phyloP scores from a whole-genome alignment of 2,113 vertebrate species.

The Malurus melanocephalus region DNA sequence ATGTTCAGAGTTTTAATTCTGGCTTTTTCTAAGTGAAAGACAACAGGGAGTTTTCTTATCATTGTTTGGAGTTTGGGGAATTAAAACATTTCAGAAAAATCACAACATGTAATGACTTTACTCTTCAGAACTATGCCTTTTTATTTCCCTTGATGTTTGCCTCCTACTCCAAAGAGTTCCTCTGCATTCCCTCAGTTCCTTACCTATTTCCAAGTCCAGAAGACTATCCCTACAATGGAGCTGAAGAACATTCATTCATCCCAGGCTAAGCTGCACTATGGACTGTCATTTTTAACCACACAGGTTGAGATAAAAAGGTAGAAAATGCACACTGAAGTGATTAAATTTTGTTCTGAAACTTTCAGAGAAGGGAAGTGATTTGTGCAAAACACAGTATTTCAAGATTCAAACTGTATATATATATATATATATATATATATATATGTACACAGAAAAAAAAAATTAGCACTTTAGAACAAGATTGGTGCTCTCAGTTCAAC shows the following conservation, averaged over 20 bases:
- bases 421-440: no score
- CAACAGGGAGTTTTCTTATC: slow-evolving; percentile 22
- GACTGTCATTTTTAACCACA: background rate
- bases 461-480: background rate
- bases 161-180: slow-evolving; percentile 6
- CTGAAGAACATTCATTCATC: background rate
- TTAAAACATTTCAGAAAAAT: slow-evolving; percentile 30
- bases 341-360: background rate
- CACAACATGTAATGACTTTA: background rate
- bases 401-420: background rate
- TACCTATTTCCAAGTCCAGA: background rate
- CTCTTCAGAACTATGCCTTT: background rate
- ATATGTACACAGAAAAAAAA: background rate
- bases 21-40: background rate
- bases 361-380: background rate
- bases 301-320: background rate
- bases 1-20: slow-evolving; percentile 12
- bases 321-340: background rate
- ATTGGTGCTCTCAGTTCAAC: background rate
- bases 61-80: background rate
- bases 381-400: background rate
- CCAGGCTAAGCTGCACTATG: background rate
- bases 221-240: background rate
- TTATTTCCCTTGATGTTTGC: slow-evolving; percentile 24
- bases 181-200: background rate